Base-by-base conservation (phyloP, 2,797 vertebrate genomes). In the Fistularia tabacaria region DNA sequence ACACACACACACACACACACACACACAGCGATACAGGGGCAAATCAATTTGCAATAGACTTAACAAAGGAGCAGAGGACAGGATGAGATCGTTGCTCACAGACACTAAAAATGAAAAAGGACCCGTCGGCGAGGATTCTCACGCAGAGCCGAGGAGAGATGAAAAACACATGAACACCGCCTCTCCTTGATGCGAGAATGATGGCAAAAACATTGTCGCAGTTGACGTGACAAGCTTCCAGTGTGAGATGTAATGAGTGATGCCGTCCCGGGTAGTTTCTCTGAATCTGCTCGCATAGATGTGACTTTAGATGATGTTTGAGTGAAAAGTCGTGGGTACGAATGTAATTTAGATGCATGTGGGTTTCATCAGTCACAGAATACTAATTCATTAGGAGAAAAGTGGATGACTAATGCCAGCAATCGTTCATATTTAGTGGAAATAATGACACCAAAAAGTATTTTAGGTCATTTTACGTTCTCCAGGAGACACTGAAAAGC, bases 11-110 rank as follows among this genome's bases (percentile, higher is more conserved):
- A 74, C 38, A 40, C 38, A 14, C 8, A 41, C 14, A 47, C 54
- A 46, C 36, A 15, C 53, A 57, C 59, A 48, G 46, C 25, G 25
- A 25, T 25, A 5, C 25, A 25, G 12, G 46, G 51, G 43, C 57
- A 59, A 66, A 76, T 80, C 70, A 64, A 79, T 84, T 68, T 73
- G 64, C 69, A 66, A 57, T 41, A 46, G 66, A 59, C 72, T 57
- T 62, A 58, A 66, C 44, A 62, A 63, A 72, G 44, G 62, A 71
- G 51, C 51, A 55, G 39, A 52, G 62, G 51, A 63, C 0, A 10
- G 64, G 57, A 77, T 58, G 55, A 71, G 71, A 58, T 74, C 65
- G 66, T 54, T 64, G 64, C 62, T 74, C 67, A 64, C 15, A 54
- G 57, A 69, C 57, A 61, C 74, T 77, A 80, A 73, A 59, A 67